Base-by-base conservation (phyloP, 2,113 vertebrate genomes). In the Jacana jacana region DNA sequence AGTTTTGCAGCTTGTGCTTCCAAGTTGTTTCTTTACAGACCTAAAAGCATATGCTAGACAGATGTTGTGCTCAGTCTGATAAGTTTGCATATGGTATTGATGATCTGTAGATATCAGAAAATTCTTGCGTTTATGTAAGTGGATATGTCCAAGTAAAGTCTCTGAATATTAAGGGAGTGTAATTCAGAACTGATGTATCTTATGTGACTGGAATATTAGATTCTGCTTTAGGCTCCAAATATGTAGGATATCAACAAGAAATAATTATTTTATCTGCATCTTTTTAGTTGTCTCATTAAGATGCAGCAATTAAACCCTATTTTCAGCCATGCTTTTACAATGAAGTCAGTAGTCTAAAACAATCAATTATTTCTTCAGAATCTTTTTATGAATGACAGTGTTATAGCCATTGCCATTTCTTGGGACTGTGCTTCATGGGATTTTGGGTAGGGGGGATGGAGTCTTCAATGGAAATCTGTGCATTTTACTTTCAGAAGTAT, bases 1-100 rank as follows among this genome's bases (percentile, higher is more conserved):
- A 91, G 37, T 90, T 91, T 80, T 88, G 48, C 52, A 86, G 81
- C 60, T 52, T 78, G 28, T 54, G 33, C 49, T 96, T 95, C 81
- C 76, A 96, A 91, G 68, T 31, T 81, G 39, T 72, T 70, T 81
- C 75, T 93, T 93, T 88, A 65, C 48, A 91, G 35, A 86, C 17
- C 12, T 48, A 75, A 65, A 85, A 86, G 15, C 95, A 95, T 96
- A 60, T 93, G 96, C 55, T 71, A 69, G 81, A 49, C 97, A 97
- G 93, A 96, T 97, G 96, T 83, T 95, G 28, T 39, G 16, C 61
- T 79, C 25, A 86, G 68, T 81, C n/a, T 96, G 88, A 84, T 66
- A 91, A 87, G 39, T 93, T 88, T 95, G 39, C 89, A 90, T 87
- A 78, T 82, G 88, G 89, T 61, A 86, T 71, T 96, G 93, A 94